Evolutionary conservation across 2,797 vertebrate species (phyloP).

Genomic region (Xiphorhynchus erythropygius): DNA sequence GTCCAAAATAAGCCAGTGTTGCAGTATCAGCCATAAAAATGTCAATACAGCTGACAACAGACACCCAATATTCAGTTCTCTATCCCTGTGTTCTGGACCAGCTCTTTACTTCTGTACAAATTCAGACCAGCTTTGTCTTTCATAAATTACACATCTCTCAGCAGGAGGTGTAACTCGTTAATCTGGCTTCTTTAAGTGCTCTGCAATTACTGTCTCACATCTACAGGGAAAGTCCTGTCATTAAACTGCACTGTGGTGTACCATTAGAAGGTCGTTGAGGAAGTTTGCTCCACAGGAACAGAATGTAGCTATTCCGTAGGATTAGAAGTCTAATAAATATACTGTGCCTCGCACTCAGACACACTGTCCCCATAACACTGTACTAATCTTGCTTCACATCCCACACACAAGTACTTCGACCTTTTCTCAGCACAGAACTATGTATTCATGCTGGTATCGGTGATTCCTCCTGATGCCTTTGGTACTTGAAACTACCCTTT

Average conservation of each 20-base stretch:
- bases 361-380: background rate
- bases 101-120: background rate
- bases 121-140: background rate
- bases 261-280: background rate
- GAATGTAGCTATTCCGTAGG: background rate
- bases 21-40: background rate
- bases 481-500: background rate
- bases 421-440: background rate
- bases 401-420: background rate
- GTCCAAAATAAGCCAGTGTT: background rate
- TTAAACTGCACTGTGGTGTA: background rate
- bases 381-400: background rate
- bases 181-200: conserved; percentile 1
- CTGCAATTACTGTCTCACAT: conserved; percentile 1
- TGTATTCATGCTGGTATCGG: background rate
- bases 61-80: background rate
- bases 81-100: background rate
- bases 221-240: background rate
- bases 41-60: background rate
- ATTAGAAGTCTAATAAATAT: background rate
- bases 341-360: background rate
- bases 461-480: background rate
- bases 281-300: background rate
- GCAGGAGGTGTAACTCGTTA: background rate
- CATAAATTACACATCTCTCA: background rate